Percentiles rank a stretch among this genome's conserved stretches.
Conservation (phyloP, 2,113 vertebrate species). For the Pogona vitticeps region DNA sequence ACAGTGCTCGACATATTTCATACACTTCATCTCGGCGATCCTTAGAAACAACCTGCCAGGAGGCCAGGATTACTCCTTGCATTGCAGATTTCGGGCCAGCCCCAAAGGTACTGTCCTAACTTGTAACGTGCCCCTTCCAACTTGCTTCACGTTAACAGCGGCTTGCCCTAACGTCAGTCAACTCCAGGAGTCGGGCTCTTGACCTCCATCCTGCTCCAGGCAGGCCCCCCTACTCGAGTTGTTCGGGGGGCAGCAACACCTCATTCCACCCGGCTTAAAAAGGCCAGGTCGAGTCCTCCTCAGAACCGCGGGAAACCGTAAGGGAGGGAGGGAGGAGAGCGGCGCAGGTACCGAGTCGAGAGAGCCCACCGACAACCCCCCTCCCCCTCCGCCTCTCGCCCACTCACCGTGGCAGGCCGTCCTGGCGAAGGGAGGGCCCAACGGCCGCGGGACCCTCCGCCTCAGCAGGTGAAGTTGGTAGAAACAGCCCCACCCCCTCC, state of each 20-base stretch:
- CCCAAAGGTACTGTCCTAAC: not conserved
- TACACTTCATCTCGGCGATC: not conserved
- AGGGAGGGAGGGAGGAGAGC: no score
- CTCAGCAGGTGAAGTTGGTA: slow-evolving; percentile 65
- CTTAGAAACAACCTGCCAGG: not conserved
- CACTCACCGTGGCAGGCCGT: slow-evolving; percentile 74
- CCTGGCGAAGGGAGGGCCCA: slow-evolving; percentile 36
- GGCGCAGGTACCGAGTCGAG: no score
- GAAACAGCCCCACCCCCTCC: slow-evolving; percentile 71
- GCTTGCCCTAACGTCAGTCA: no score
- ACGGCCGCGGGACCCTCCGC: slow-evolving; percentile 43
- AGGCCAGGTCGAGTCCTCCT: not conserved
- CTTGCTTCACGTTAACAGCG: not conserved
- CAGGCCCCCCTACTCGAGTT: no score
- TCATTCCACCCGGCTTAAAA: not conserved
- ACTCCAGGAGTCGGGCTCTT: not conserved
- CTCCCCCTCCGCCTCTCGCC: not conserved
- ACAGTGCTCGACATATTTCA: not conserved
- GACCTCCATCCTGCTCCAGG: no score
- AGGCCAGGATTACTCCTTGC: not conserved
- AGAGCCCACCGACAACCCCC: not conserved
- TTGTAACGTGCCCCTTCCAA: not conserved
- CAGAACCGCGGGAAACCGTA: not conserved
- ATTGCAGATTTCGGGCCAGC: not conserved
- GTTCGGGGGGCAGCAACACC: not conserved